Base-by-base conservation (phyloP, 1,140 invertebrate species). In the Papilio dardanus region DNA sequence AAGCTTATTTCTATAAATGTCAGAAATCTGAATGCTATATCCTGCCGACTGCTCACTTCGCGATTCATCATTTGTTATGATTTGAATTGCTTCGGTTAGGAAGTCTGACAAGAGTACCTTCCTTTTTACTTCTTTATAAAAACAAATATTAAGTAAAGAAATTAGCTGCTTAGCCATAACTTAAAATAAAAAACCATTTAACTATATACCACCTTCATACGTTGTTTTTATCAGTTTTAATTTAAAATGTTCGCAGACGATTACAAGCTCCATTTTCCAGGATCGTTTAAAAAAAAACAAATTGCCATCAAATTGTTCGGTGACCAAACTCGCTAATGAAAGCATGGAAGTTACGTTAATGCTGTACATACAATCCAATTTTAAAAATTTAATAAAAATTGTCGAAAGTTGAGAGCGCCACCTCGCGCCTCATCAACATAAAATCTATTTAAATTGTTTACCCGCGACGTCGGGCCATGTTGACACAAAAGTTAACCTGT, bases 1-100 rank as follows among this genome's bases (percentile, higher is more conserved):
- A 87, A 85, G 87, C 84, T 91, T 86, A 88, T 83, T 86, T 76
- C 81, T 77, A 85, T 86, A 81, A 86, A 85, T 83, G 87, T 88
- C 88, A 88, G 84, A 81, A 85, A 85, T 86, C 81, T 77, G 78
- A 71, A 71, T 77, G 74, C 76, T 79, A 78, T 78, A 77, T 81
- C 74, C 21, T 28, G n/a, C n/a, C n/a, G 77, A 77, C 76, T 76
- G 76, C 74, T 74, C 69, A 68, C 62, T 76, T 30, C 69, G 67
- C 28, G 8, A 65, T 65, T 54, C 58, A n/a, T 65, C 30, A 31
- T n/a, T 65, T 31, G 30, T 65, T 65, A 65, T 33, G 19, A 50
- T 50, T 50, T 50, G 19, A 50, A 24, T 21, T 58, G 19, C 50
- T 12, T 58, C 42, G 1, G 16, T 46, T 3, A 2, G 16, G 8